Evolutionary conservation across 2,113 vertebrate genomes (phyloP), one percentile per base, ranked within the genome.

Genomic region (Eupsittula cactorum): DNA sequence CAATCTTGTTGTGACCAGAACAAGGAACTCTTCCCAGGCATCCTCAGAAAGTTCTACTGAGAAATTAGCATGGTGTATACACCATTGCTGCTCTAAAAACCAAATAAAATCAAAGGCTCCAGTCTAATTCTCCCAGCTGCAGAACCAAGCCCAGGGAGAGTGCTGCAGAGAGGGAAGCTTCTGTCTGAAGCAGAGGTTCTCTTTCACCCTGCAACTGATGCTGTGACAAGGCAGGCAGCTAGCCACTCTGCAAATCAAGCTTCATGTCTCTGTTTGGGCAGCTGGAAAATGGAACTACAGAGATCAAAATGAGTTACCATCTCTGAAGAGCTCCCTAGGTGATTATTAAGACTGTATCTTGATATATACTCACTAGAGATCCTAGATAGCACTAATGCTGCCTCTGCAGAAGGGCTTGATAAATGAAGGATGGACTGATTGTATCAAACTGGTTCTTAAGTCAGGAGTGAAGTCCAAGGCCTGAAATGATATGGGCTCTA

Each of bases 191-290:
- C 42, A 64, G 50, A 64, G 33, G 33, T 68, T 11, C 27, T 71
- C 52, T 75, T 78, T 55, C 9, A 80, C 18, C 33, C 68, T 4
- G 2, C 0, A 0, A 14, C 27, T 37, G 47, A 76, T 24, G 57
- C 74, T 64, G 44, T 31, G 55, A 50, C 1, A 4, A 52, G 31
- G 49, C 49, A 68, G 11, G 59, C 41, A 65, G 39, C 52, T 90
- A 0, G 0, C 33, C 3, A 8, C 60, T 86, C 71, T 91, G 69
- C 55, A 60, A 84, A 49, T 23, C 0, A 0, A 27, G 20, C 42
- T 93, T 86, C 80, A 39, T 17, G 27, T 50, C 55, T 41, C 73
- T 86, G 17, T 41, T 53, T 90, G 44, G 67, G 44, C 18, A 46
- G 49, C 31, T 91, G 63, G 47, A 87, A 93, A 79, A 79, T 16